Evolutionary conservation across 1,140 invertebrate species (phyloP), one percentile per base, ranked within the genome.

Genomic region (Sitodiplosis mosellana): DNA sequence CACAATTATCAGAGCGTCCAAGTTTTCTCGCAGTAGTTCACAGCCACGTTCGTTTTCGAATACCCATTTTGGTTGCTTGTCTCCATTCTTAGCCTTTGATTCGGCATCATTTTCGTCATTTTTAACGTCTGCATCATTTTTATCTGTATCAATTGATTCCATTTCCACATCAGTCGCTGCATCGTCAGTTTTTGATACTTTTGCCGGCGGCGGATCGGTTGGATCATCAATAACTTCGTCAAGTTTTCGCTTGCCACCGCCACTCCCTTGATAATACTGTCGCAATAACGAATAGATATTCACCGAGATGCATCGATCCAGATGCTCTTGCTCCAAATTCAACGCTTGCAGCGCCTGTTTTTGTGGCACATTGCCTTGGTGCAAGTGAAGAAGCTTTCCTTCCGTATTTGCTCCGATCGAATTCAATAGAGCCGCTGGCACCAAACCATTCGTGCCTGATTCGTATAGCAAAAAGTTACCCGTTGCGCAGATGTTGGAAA

Each of bases 401-500:
- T 56, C 59, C 0, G 75, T 80, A 41, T 72, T 63, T 1, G 65
- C 61, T 1, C 85, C 83, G 18, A 83, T 73, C 41, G 72, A 71
- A 57, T 81, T 79, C 18, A 95, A 61, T 53, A 95, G 70, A 37
- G 85, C 76, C 0, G 90, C 87, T 22, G 83, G 74, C 14, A 90
- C 59, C 27, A 97, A 65, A 1, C 90, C 91, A 56, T 77, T 76
- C 41, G 80, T 84, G 17, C 84, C 84, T 53, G 81, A 87, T 55
- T 96, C 91, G 59, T 92, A 89, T 0, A 96, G 63, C 44, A 92
- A 64, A 63, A 86, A 86, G 42, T 74, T 78, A 2, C 85, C 83
- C 54, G 80, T 74, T 2, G 76, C 74, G 55, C 78, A 78, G 1
- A 95, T 70, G 60, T 93, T 89, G 2, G 78, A 74, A 54, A 81